phyloP scores from a whole-genome alignment of 2,797 vertebrate genomes.

The Octomys mimax region DNA sequence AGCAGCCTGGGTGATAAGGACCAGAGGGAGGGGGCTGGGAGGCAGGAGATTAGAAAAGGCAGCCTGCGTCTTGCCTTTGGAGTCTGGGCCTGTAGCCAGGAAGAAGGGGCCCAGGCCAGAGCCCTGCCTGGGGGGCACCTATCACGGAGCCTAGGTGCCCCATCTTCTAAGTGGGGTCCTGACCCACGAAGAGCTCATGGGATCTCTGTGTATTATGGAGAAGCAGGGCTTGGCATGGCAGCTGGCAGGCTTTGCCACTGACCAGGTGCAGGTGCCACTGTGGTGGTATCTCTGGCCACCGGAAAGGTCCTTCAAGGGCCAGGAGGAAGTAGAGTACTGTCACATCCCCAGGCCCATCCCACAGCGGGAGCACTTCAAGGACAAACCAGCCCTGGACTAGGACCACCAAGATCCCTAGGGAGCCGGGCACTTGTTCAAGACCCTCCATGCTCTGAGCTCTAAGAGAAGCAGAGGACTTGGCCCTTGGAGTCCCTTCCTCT shows the following conservation, averaged over 20 bases:
- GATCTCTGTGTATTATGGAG: too few relatives aligned
- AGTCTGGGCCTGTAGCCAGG: background rate
- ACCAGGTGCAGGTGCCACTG: background rate
- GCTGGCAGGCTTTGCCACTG: background rate
- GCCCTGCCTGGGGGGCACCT: too few relatives aligned
- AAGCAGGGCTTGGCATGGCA: accelerated
- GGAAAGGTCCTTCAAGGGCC: too few relatives aligned
- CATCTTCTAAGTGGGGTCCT: background rate
- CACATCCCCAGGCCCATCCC: accelerated
- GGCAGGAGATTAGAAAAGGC: slow-evolving; percentile 66
- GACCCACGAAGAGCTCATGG: too few relatives aligned
- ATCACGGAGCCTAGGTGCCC: background rate
- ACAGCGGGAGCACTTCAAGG: background rate
- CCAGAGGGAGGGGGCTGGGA: background rate
- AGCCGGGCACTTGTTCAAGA: accelerated
- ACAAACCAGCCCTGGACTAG: background rate
- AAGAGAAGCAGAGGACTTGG: background rate
- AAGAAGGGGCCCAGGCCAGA: background rate
- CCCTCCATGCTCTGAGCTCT: background rate
- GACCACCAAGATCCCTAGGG: background rate
- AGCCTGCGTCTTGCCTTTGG: slow-evolving; percentile 5
- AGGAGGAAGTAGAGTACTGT: background rate
- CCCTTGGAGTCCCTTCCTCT: background rate
- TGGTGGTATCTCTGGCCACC: accelerated
- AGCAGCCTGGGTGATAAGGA: slow-evolving; percentile 62